phyloP scores from a whole-genome alignment of 2,113 vertebrate species.

The Scartelaos histophorus region DNA sequence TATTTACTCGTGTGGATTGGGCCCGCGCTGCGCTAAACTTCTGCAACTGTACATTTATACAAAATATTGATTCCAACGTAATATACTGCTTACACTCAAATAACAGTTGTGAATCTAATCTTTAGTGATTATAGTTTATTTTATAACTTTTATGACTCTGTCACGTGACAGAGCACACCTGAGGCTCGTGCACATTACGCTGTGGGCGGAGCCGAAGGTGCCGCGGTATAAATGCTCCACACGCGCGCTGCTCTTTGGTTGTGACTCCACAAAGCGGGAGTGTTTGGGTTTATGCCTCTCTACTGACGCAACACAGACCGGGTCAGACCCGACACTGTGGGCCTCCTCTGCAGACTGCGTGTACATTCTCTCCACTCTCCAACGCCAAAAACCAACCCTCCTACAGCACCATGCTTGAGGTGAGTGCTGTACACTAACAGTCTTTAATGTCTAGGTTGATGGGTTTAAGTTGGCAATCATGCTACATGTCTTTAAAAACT shows the following conservation, averaged over 20 bases:
- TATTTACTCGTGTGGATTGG: conserved; percentile 69
- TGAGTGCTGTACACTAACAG: conserved; percentile 14
- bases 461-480: not conserved
- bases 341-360: not conserved
- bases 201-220: not conserved
- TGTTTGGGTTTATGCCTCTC: not conserved
- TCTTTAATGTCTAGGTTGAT: not conserved
- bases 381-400: not conserved
- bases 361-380: not conserved
- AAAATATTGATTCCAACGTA: not conserved
- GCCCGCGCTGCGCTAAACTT: not conserved
- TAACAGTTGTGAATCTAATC: not conserved
- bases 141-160: not conserved
- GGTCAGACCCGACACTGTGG: not conserved
- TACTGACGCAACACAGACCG: not conserved
- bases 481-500: not conserved
- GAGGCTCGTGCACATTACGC: not conserved
- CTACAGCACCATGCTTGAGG: conserved; percentile 58
- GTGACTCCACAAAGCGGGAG: not conserved
- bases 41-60: not conserved
- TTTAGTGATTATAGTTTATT: not conserved
- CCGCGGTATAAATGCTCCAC: conserved; percentile 54
- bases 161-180: conserved; percentile 4
- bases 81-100: too few species aligned
- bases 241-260: not conserved